phyloP scores from a whole-genome alignment of 1,140 invertebrate genomes.

The Thaumetopoea pityocampa region DNA sequence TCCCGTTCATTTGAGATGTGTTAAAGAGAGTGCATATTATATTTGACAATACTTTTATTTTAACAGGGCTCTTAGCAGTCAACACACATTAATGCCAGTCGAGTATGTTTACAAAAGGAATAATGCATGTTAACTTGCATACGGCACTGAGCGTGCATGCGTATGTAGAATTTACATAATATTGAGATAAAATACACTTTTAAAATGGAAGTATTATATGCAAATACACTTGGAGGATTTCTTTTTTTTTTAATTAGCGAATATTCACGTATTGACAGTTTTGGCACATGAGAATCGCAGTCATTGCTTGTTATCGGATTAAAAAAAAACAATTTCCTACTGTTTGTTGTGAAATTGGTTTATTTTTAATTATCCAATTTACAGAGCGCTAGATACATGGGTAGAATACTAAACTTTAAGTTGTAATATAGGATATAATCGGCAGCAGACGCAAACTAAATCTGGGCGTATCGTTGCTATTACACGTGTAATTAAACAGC shows the following conservation, averaged over 20 bases:
- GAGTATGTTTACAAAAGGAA: conserved; percentile 69
- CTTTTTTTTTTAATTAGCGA: conserved; percentile 13
- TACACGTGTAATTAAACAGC: too few relatives aligned
- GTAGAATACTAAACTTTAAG: too few relatives aligned
- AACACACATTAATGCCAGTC: conserved; percentile 75
- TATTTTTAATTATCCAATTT: background rate
- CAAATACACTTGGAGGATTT: conserved; percentile 14
- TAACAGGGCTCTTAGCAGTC: conserved; percentile 75
- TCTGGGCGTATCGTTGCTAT: too few relatives aligned
- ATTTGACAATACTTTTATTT: conserved; percentile 68
- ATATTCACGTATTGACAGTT: conserved; percentile 22
- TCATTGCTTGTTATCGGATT: conserved; percentile 5
- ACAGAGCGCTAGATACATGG: too few relatives aligned
- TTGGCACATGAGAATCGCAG: conserved; percentile 18
- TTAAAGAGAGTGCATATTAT: conserved; percentile 54
- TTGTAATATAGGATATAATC: too few relatives aligned
- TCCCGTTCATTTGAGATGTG: conserved; percentile 59
- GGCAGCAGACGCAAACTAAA: too few relatives aligned
- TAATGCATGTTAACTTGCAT: conserved; percentile 68
- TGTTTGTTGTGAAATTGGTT: background rate
- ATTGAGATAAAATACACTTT: conserved; percentile 30
- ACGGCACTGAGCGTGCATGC: conserved; percentile 65
- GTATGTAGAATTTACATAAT: conserved; percentile 43
- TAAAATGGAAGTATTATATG: conserved; percentile 22
- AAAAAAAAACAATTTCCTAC: too few relatives aligned